Evolutionary conservation across 2,113 vertebrate species (phyloP).

Genomic region (Thryonomys swinderianus): DNA sequence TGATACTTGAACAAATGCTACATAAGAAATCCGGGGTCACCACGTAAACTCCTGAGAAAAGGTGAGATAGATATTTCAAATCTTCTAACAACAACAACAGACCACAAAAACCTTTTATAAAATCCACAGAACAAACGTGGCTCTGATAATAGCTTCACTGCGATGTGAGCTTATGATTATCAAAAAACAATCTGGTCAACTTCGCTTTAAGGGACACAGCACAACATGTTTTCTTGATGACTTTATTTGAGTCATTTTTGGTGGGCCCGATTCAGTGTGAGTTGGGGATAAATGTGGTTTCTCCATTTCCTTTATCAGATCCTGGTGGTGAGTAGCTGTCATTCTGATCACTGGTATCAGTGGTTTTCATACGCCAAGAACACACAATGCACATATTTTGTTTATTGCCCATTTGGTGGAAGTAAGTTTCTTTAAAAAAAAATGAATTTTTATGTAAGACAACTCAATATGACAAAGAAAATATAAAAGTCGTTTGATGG

Average conservation of each 20-base stretch:
- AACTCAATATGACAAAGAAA: too few species aligned
- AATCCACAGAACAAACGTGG: neutral
- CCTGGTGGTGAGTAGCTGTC: accelerated
- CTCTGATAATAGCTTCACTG: neutral
- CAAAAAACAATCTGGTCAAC: neutral
- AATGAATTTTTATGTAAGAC: too few species aligned
- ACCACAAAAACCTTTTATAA: too few species aligned
- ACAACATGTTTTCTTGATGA: neutral
- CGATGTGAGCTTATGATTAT: neutral
- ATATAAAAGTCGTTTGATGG: too few species aligned
- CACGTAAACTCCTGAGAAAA: neutral
- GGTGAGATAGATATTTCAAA: neutral
- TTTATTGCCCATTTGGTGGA: neutral
- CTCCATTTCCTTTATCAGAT: neutral
- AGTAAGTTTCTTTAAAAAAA: neutral
- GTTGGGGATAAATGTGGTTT: accelerated
- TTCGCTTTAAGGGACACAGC: neutral
- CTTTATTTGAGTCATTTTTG: neutral
- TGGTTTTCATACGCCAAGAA: neutral
- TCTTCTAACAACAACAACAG: neutral
- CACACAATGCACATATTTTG: accelerated
- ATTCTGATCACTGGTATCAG: too few species aligned
- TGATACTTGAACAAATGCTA: neutral
- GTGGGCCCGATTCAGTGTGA: too few species aligned
- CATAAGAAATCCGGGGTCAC: neutral